Conservation (phyloP, 2,113 vertebrate species). For the Gopherus evgoodei region DNA sequence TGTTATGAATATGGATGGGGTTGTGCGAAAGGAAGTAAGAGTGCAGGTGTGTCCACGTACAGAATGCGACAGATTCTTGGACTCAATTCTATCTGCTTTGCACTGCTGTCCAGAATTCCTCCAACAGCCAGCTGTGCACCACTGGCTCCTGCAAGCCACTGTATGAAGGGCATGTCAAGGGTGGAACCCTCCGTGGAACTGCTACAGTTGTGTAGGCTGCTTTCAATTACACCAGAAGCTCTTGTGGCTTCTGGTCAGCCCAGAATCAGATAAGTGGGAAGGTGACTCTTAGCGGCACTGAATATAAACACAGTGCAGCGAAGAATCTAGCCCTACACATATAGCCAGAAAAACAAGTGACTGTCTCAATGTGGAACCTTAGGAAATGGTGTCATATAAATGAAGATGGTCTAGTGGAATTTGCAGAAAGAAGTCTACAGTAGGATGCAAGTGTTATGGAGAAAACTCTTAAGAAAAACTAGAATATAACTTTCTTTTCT, state of each 20-base stretch:
- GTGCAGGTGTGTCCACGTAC: not conserved
- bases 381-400: not conserved
- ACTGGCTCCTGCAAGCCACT: not conserved
- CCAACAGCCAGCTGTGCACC: not conserved
- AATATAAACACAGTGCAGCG: not conserved
- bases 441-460: not conserved
- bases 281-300: not conserved
- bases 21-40: not conserved
- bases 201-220: not conserved
- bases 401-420: not conserved
- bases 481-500: not conserved
- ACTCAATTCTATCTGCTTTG: not conserved
- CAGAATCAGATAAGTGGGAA: not conserved
- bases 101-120: not conserved
- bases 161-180: not conserved
- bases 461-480: not conserved
- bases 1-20: not conserved
- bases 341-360: not conserved
- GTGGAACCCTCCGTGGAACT: not conserved
- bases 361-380: not conserved
- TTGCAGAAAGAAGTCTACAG: not conserved
- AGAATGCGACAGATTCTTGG: not conserved
- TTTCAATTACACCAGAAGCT: not conserved
- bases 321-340: not conserved
- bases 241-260: not conserved